These are phyloP conservation scores for Thunnus maccoyii DNA, from an alignment of 2,113 vertebrate species.

Conservation along the genomic window DNA sequence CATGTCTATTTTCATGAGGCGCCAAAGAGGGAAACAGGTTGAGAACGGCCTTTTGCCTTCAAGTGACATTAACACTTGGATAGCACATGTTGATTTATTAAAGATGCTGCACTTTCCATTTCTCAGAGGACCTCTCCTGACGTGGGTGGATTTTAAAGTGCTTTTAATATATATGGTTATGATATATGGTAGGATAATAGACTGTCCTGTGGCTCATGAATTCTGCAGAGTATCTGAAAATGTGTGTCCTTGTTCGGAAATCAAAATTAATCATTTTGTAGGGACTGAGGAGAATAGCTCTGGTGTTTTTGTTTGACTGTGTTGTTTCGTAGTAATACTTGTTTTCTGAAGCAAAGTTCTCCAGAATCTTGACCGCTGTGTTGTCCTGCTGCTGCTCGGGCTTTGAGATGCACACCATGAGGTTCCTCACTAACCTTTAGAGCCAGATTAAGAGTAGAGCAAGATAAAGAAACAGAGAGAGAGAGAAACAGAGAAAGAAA, in stretches of 20 bases:
- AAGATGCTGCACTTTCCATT: slow-evolving; percentile 40
- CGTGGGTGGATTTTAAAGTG: slow-evolving; percentile 32
- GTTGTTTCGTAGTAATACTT: slow-evolving; percentile 81
- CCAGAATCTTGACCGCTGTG: slow-evolving; percentile 83
- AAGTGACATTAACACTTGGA: slow-evolving; percentile 57
- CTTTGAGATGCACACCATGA: slow-evolving; percentile 83
- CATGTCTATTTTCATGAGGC: slow-evolving; percentile 60
- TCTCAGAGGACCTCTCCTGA: slow-evolving; percentile 9
- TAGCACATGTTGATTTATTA: slow-evolving; percentile 62
- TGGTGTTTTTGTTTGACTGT: background rate
- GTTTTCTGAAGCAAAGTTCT: slow-evolving; percentile 84
- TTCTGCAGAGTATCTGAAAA: slow-evolving; percentile 8
- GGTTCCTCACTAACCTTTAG: slow-evolving; percentile 87
- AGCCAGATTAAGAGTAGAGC: slow-evolving; percentile 28
- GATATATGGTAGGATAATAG: slow-evolving; percentile 38
- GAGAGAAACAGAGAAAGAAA: background rate
- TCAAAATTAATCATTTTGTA: slow-evolving; percentile 20
- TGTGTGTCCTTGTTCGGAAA: background rate
- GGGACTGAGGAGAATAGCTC: background rate
- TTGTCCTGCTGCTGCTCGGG: slow-evolving; percentile 72
- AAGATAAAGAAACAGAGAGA: background rate
- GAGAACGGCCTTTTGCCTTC: slow-evolving; percentile 52
- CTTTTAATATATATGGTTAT: slow-evolving; percentile 48
- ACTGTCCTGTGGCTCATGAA: slow-evolving; percentile 12
- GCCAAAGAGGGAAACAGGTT: slow-evolving; percentile 28